phyloP scores from a whole-genome alignment of 2,888 invertebrate species.

The Pyrrhia umbra region DNA sequence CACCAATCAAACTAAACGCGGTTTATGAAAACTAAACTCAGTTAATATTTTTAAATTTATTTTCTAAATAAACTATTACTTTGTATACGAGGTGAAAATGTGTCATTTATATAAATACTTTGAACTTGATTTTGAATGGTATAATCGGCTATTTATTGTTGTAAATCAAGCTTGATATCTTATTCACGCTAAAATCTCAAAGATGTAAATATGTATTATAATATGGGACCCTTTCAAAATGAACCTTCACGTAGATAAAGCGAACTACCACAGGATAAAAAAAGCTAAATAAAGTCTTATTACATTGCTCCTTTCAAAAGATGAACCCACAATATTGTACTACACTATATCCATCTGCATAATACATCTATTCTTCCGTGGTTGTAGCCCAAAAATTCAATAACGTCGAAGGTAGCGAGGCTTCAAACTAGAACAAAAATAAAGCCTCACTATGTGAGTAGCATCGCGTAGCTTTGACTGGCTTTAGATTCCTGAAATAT shows the following conservation, averaged over 20 bases:
- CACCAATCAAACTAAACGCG: no score
- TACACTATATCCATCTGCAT: conserved; percentile 37
- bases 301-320: conserved; percentile 30
- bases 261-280: conserved; percentile 18
- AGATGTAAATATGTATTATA: no score
- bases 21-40: no score
- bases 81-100: no score
- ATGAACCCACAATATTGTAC: conserved; percentile 32
- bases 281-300: conserved; percentile 23
- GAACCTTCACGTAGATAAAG: neutral
- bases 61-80: no score
- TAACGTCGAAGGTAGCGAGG: conserved; percentile 21
- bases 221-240: neutral
- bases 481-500: conserved; percentile 6
- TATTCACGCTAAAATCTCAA: no score
- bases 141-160: no score
- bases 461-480: neutral
- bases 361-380: conserved; percentile 38
- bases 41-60: no score
- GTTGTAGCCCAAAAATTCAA: conserved; percentile 48
- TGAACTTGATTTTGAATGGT: no score
- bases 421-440: conserved; percentile 23
- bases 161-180: no score
- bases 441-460: neutral
- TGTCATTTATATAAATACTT: no score